Conservation (phyloP, 2,113 vertebrate species). For the Bucco capensis region DNA sequence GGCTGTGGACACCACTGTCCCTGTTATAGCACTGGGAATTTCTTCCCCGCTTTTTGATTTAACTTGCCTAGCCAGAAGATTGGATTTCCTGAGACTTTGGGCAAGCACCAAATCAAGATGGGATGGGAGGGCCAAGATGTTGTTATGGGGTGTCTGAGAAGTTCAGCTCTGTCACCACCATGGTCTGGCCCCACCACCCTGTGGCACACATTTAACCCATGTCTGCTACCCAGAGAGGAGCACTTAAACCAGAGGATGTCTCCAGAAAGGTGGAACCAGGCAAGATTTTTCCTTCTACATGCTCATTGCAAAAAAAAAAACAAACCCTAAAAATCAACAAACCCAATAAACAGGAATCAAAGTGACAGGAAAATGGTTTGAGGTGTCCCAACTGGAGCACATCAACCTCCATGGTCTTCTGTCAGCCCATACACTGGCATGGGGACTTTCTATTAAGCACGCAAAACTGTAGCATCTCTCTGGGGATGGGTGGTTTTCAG, state of each 20-base stretch:
- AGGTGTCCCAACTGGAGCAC: not conserved
- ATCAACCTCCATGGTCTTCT: not conserved
- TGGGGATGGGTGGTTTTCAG: not conserved
- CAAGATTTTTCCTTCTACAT: not conserved
- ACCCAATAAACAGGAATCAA: not conserved
- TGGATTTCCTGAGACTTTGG: not conserved
- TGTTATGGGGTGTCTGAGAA: not conserved
- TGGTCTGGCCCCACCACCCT: not conserved
- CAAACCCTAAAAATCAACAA: not conserved
- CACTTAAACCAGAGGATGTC: not conserved
- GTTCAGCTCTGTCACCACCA: not conserved
- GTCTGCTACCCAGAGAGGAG: not conserved
- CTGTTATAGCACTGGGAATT: not conserved
- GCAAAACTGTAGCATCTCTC: not conserved
- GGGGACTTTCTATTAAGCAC: not conserved
- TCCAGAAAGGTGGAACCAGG: not conserved
- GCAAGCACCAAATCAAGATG: rapidly evolving
- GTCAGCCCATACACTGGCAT: not conserved
- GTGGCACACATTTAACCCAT: rapidly evolving
- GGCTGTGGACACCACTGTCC: conserved; percentile 28
- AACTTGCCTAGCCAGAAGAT: not conserved
- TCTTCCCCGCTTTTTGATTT: not conserved
- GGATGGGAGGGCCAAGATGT: not conserved
- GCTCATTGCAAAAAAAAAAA: not conserved
- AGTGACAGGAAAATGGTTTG: not conserved